Evolutionary conservation across 2,113 vertebrate species (phyloP).

Genomic region (Oriolus oriolus): DNA sequence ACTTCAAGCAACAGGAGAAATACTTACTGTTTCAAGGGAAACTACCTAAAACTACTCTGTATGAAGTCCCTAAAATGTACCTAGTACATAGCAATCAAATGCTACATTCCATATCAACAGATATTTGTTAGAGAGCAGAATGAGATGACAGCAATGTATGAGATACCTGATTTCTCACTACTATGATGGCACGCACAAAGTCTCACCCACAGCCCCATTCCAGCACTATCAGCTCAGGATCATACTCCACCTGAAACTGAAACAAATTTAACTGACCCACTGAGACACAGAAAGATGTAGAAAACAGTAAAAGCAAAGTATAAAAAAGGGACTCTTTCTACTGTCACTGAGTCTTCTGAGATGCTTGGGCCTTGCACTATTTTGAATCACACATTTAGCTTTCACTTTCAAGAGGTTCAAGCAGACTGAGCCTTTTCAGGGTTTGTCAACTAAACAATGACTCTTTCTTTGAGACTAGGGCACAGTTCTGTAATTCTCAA

Average conservation of each 20-base stretch:
- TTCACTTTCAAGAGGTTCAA: neutral
- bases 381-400: neutral
- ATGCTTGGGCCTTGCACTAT: neutral
- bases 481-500: neutral
- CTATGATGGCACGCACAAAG: neutral
- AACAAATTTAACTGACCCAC: neutral
- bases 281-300: neutral
- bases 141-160: neutral
- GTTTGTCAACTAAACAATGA: neutral
- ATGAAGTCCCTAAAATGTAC: neutral
- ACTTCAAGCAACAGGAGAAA: neutral
- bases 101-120: neutral
- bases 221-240: neutral
- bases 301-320: neutral
- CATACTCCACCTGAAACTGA: neutral
- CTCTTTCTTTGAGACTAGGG: neutral
- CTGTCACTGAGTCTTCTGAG: neutral
- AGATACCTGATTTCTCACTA: neutral
- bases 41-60: neutral
- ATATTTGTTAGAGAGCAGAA: neutral
- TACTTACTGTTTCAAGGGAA: neutral
- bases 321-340: neutral
- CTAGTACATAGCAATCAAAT: neutral
- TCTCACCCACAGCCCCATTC: neutral
- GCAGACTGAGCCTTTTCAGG: neutral